phyloP scores from a whole-genome alignment of 2,113 vertebrate species.

The Equus przewalskii region DNA sequence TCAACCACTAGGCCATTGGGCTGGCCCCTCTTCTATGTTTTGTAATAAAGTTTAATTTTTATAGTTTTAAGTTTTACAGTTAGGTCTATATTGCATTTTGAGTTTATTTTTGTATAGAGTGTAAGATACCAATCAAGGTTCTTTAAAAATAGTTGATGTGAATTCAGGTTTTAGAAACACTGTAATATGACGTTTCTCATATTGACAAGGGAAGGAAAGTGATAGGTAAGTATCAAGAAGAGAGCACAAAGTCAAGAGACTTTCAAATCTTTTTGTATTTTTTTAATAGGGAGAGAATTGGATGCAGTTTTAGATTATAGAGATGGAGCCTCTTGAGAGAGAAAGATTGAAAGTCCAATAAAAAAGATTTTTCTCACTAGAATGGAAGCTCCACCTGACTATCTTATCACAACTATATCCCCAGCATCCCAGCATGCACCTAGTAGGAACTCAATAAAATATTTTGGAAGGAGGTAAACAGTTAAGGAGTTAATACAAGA shows the following conservation, averaged over 20 bases:
- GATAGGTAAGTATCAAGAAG: not conserved
- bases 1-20: too few relatives aligned
- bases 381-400: not conserved
- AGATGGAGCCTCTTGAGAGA: not conserved
- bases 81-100: not conserved
- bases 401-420: not conserved
- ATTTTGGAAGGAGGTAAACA: not conserved
- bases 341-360: not conserved
- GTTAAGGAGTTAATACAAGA: not conserved
- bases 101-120: not conserved
- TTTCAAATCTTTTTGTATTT: not conserved
- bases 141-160: conserved; percentile 10
- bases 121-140: not conserved
- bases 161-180: conserved; percentile 32
- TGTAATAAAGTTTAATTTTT: not conserved
- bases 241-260: not conserved
- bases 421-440: not conserved
- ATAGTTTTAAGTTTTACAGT: not conserved
- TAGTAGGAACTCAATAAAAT: not conserved
- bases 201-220: not conserved
- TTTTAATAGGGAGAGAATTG: not conserved
- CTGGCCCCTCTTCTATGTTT: not conserved
- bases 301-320: not conserved
- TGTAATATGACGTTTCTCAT: not conserved
- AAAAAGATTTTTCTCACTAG: not conserved